A percentile compares a stretch with the other conserved stretches of the same genome.
These are phyloP conservation scores for Harpalus rufipes DNA, from an alignment of 2,888 invertebrate genomes.

Conservation along the genomic window DNA sequence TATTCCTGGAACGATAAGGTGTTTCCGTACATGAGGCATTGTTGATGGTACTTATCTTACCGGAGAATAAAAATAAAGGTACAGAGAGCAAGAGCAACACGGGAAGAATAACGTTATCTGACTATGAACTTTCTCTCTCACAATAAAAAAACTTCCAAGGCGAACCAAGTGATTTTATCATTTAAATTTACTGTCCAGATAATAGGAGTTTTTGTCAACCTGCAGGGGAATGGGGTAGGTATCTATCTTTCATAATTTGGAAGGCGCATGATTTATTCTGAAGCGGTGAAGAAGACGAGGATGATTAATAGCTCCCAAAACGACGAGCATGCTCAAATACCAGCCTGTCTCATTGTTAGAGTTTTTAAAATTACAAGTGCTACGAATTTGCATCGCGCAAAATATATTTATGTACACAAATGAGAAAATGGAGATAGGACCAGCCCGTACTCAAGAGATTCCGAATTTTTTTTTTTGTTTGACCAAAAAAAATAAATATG, in stretches of 20 bases:
- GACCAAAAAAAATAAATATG: conserved; percentile 7
- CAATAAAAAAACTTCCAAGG: conserved; percentile 62
- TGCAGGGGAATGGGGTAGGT: not conserved
- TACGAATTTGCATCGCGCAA: conserved; percentile 55
- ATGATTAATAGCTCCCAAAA: conserved; percentile 60
- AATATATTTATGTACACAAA: conserved; percentile 37
- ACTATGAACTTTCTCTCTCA: conserved; percentile 58
- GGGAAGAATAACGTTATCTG: conserved; percentile 47
- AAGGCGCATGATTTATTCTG: conserved; percentile 53
- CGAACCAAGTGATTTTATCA: conserved; percentile 62
- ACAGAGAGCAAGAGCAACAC: conserved; percentile 22
- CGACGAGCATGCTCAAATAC: conserved; percentile 1
- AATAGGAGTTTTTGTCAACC: conserved; percentile 61
- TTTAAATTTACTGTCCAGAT: conserved; percentile 66
- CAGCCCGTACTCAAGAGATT: conserved; percentile 25
- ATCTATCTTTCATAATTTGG: conserved; percentile 66
- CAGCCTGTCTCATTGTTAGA: conserved; percentile 39
- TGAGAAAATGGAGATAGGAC: conserved; percentile 48
- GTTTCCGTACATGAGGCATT: conserved; percentile 31
- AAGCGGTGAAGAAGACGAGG: conserved; percentile 45
- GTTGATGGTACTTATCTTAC: conserved; percentile 34
- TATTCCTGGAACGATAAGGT: conserved; percentile 38
- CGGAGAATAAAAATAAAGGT: conserved; percentile 43
- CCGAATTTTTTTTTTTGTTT: not conserved
- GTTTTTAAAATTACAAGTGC: conserved; percentile 62